These are phyloP conservation scores for Drosophila setosimentum DNA, from an alignment of 2,888 invertebrate genomes.

Conservation along the genomic window DNA sequence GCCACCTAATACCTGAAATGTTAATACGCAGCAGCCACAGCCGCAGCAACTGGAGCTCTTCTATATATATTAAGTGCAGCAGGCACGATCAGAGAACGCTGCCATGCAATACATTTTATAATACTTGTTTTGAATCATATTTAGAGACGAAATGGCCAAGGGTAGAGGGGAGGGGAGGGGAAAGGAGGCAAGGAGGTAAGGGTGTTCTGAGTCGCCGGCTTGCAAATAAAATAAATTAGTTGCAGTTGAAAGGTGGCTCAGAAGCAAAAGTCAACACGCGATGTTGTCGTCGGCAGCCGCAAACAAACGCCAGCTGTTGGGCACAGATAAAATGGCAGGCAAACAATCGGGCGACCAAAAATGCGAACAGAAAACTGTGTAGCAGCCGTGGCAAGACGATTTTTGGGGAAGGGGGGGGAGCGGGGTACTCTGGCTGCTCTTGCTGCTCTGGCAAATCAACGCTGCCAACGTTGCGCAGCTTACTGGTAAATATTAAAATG, in stretches of 20 bases:
- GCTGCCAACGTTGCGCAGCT: constrained; percentile 72
- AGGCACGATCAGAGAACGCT: constrained; percentile 15
- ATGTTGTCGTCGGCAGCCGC: constrained; percentile 71
- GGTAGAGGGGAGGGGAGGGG: background rate
- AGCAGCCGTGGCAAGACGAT: background rate
- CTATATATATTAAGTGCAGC: constrained; percentile 69
- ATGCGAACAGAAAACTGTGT: constrained; percentile 23
- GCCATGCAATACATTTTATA: constrained; percentile 73
- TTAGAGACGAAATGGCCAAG: constrained; percentile 26
- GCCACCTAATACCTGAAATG: background rate
- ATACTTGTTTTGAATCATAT: constrained; percentile 80
- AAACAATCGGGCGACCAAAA: constrained; percentile 62
- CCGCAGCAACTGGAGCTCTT: constrained; percentile 22
- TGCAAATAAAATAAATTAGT: constrained; percentile 81
- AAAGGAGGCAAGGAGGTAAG: accelerated
- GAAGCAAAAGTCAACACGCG: constrained; percentile 79
- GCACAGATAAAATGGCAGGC: constrained; percentile 75
- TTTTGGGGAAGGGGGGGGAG: background rate
- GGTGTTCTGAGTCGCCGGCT: constrained; percentile 43
- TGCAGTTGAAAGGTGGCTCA: constrained; percentile 81
- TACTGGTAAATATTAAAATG: constrained; percentile 81
- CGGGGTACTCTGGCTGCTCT: no score
- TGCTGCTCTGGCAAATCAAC: constrained; percentile 62
- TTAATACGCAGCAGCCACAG: constrained; percentile 6
- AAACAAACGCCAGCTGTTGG: constrained; percentile 80